Base-by-base conservation (phyloP, 2,888 invertebrate genomes). In the Scelioninae gen. 2 region DNA sequence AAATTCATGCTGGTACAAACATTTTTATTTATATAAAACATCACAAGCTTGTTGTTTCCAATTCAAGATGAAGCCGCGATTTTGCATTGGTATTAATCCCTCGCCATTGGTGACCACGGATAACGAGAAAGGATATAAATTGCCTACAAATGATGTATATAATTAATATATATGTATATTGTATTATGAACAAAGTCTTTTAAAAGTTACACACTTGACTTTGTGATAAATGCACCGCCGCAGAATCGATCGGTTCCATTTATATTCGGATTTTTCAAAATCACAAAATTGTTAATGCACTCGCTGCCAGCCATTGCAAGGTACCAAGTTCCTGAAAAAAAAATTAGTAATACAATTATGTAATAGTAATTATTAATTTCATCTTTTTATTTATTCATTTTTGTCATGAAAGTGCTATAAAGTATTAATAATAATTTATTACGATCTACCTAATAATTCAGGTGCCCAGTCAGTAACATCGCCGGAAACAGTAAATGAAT, bases 221-320 rank as follows among this genome's bases (percentile, higher is more conserved):
- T 91, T 1, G 91, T 82, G 1, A 90, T 88, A 78, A 94, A 90
- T 2, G 91, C 92, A 68, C 92, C 87, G 0, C 94, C 94, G 81
- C 94, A 94, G 86, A 93, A 94, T 41, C 94, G 88, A 81, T 94
- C 94, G 85, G 84, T 6, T 81, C 81, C 43, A 82, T 83, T 45
- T 35, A 78, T 83, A 13, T 86, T 84, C 0, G 94, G 92, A 84
- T 91, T 90, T 1, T 94, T 92, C 78, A 95, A 91, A 2, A 94
- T 89, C 7, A 94, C 90, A 81, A 91, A 94, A 86, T 94, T 94
- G 0, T 91, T 91, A 45, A 88, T 89, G 80, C 94, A 94, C 1
- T 86, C 87, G 6, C 86, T 87, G 39, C 90, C 91, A 80, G 88
- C 90, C 11, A 89, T 87, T 0, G 90, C 89, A 1, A 88, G 89